Base-by-base conservation (phyloP, 2,113 vertebrate species). In the Lucifuga dentata region DNA sequence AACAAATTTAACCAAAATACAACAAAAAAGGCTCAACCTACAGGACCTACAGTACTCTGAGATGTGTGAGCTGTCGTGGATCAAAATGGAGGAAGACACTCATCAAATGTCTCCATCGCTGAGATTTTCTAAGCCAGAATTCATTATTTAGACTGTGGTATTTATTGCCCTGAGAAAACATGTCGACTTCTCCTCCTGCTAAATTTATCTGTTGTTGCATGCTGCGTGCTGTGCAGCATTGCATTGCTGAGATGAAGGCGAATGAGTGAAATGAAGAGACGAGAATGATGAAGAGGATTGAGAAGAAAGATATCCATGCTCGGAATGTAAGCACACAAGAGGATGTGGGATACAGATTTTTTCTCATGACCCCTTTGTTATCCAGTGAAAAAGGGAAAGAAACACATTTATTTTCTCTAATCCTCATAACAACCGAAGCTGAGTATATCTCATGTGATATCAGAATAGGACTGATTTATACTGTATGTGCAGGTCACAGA, bases 281-380 rank as follows among this genome's bases (percentile, higher is more conserved):
- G 23, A 45, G 62, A 78, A 51, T 55, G 63, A 64, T 61, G 43
- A 68, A 62, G 16, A 66, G 12, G 19, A 45, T 26, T 16, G 57
- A 78, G 67, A 88, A 70, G 67, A 70, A 61, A 82, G 67, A 81
- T 55, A 79, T 74, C 40, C 74, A 63, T 61, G 62, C 68, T 83
- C 80, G 80, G 84, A 88, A 87, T 77, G 59, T 33, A 46, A 78
- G 76, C 59, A 80, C 73, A 77, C 58, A 70, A 80, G 79, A 86
- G 86, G 86, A 88, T 83, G 81, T 83, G 86, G 88, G 72, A 56
- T n/a, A n/a, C n/a, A n/a, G n/a, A n/a, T n/a, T 80, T 71, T 89
- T 85, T 88, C 80, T 85, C 79, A 85, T 88, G 80, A 85, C 84
- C 84, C 45, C 51, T 73, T 80, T 75, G 70, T 68, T 75, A 19